Evolutionary conservation across 2,797 vertebrate species (phyloP), one percentile per base, ranked within the genome.

Genomic region (Danio kyathit): DNA sequence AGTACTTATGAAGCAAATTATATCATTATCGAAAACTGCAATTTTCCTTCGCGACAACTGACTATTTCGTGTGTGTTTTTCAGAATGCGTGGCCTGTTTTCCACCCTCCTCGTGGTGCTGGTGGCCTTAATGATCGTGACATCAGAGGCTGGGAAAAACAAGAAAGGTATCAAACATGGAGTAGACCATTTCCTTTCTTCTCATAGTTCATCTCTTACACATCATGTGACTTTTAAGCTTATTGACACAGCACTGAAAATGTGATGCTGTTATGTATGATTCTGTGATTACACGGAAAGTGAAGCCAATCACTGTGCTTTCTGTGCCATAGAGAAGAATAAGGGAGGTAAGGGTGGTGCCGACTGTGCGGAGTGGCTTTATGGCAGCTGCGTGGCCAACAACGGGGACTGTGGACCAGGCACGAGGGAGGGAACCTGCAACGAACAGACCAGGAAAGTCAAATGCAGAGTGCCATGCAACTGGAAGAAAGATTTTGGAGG

Each of bases 401-500:
- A 92, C 87, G 95, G 95, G 43, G 95, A 97, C 90, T 97, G 97
- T 6, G 96, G 96, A 8, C 38, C 83, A 12, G 96, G 97, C 11
- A 90, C 91, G 76, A 93, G 96, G 0, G 95, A 96, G 71, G 96
- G 96, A 3, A 93, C 93, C 75, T 97, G 97, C 86, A 93, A 95
- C 49, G 91, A 94, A 1, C 95, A 96, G 90, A 96, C 86, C 9
- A 96, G 91, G 90, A 96, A 93, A 77, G 85, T 96, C 76, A 96
- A 96, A 82, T 97, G 96, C 90, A 94, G 94, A 90, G 94, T 98
- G 59, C 96, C 96, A 3, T 97, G 96, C 92, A 98, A 97, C 94
- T 97, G 96, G 96, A 98, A 96, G 89, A 97, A 96, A 86, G 90
- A 95, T 41, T 97, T 97, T 81, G 96, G 96, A 93, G 95, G 96